Conservation (phyloP, 2,888 invertebrate species). For the Apoda limacodes region DNA sequence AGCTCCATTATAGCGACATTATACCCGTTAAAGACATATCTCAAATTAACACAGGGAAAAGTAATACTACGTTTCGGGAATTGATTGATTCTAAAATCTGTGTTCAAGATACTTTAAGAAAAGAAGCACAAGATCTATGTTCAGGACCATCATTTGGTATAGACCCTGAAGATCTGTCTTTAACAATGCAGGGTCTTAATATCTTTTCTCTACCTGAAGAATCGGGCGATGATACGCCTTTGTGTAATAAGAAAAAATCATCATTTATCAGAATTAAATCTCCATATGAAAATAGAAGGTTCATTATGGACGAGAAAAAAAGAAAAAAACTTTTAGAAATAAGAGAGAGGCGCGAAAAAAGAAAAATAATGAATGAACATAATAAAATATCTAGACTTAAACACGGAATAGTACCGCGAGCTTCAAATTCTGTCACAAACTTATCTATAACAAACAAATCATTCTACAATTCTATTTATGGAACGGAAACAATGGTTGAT, state of each 20-base stretch:
- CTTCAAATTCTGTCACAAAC: conserved; percentile 51
- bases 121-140: too few relatives aligned
- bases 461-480: conserved; percentile 58
- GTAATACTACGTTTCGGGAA: too few relatives aligned
- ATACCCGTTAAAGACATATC: too few relatives aligned
- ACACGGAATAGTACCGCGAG: conserved; percentile 39
- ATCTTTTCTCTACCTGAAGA: conserved; percentile 40
- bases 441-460: conserved; percentile 59
- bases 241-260: conserved; percentile 34
- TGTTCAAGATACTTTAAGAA: too few relatives aligned
- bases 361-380: conserved; percentile 41
- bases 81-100: too few relatives aligned
- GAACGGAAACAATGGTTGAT: conserved; percentile 14
- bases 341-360: conserved; percentile 45
- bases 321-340: conserved; percentile 49
- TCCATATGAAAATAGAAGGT: conserved; percentile 53
- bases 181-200: conserved; percentile 35
- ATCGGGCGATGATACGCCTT: conserved; percentile 27
- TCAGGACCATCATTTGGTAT: too few relatives aligned
- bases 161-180: conserved; percentile 34
- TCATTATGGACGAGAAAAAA: conserved; percentile 47
- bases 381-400: conserved; percentile 42
- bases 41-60: too few relatives aligned
- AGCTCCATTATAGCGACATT: too few relatives aligned
- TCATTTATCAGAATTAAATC: conserved; percentile 45